Percentiles rank a stretch among this genome's conserved stretches.
Evolutionary conservation across 2,113 vertebrate genomes (phyloP).

Genomic region (Euleptes europaea): DNA sequence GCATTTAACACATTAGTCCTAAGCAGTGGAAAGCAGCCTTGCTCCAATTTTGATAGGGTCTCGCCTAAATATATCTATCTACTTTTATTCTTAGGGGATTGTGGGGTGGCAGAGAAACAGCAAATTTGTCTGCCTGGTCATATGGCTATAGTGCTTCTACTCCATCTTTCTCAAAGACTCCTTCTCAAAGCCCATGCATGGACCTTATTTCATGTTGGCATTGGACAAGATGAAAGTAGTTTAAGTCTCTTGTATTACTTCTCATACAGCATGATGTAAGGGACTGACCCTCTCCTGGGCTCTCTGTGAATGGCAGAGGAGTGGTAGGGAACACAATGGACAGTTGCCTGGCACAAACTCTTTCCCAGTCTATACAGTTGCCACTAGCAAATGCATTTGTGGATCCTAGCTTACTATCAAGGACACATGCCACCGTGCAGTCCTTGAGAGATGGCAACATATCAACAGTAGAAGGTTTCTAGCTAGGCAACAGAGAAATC

Average conservation of each 20-base stretch:
- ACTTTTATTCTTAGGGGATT: too few relatives aligned
- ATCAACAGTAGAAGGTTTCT: background rate
- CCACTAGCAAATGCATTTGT: background rate
- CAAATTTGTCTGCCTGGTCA: background rate
- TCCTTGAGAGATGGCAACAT: background rate
- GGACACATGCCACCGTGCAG: background rate
- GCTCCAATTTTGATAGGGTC: background rate
- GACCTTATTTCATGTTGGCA: background rate
- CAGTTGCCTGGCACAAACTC: too few relatives aligned
- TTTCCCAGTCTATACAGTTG: background rate
- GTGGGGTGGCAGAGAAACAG: too few relatives aligned
- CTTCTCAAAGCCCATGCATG: too few relatives aligned
- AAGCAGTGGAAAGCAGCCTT: background rate
- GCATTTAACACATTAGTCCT: background rate
- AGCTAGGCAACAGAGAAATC: background rate
- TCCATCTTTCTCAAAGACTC: background rate
- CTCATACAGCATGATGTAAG: background rate
- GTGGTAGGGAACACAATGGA: too few relatives aligned
- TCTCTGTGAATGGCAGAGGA: background rate
- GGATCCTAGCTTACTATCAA: background rate
- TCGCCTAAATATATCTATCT: too few relatives aligned
- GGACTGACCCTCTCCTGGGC: too few relatives aligned
- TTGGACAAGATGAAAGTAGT: background rate
- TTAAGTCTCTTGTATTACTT: background rate
- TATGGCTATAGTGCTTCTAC: background rate